Base-by-base conservation (phyloP, 1,140 invertebrate species). In the Drepana arcuata region DNA sequence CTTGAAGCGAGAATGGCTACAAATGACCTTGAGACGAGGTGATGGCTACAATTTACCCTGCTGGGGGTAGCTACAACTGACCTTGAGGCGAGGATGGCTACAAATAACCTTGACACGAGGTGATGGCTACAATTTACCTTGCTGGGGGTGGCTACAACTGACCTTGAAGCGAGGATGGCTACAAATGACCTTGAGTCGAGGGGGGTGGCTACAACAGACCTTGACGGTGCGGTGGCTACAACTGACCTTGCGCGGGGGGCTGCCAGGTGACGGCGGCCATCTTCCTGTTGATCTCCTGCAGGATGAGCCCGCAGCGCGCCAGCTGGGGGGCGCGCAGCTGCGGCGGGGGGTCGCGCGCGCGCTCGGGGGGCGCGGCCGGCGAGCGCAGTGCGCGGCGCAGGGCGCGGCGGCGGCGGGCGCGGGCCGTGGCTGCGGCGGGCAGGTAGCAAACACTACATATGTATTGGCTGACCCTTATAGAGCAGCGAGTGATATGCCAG, bases 241-340 rank as follows among this genome's bases (percentile, higher is more conserved):
- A n/a, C n/a, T n/a, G n/a, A n/a, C n/a, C n/a, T 21, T 21, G 9
- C 18, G 32, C 11, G 0, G 71, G 72, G 0, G 89, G 89, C 47
- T 88, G 89, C 90, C 90, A 92, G 1, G 86, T 88, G 30, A 91
- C 89, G 15, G 87, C 71, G 14, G 82, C 67, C 84, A 92, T 88
- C 79, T 92, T 92, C 25, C 89, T 86, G 59, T 92, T 92, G 14
- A 92, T 81, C 68, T 92, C 90, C 35, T 87, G 85, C n/a, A 92
- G 69, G 54, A 92, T 91, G 7, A 90, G 81, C 2, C 85, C 83
- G 56, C 77, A 82, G 0, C 79, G 48, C 3, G 68, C 68, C 1
- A 83, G 32, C 26, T 75, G 69, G 0, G 72, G 58, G 1, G 81
- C 77, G 14, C 61, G 31, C 0, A 80, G 52, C 16, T 70, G 64